These are phyloP conservation scores for Automeris io DNA, from an alignment of 2,888 invertebrate species.

Conservation along the genomic window DNA sequence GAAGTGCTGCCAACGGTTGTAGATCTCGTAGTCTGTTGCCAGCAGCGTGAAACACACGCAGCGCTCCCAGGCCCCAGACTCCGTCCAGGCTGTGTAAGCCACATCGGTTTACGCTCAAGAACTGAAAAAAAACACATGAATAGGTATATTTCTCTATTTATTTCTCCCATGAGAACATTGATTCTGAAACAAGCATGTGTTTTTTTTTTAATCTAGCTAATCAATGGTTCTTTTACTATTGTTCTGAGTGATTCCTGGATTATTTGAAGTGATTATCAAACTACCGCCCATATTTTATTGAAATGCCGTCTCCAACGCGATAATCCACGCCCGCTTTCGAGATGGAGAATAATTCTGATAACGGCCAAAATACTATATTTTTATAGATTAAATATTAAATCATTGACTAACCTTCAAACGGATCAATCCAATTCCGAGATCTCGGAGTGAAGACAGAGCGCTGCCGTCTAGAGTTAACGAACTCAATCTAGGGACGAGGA, in stretches of 20 bases:
- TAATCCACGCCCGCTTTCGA: background rate
- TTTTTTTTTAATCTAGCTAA: background rate
- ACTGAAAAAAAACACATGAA: slow-evolving; percentile 26
- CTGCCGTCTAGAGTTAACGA: slow-evolving; percentile 82
- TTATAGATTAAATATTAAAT: background rate
- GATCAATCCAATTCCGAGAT: slow-evolving; percentile 80
- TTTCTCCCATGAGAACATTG: background rate
- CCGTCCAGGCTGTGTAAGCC: slow-evolving; percentile 81
- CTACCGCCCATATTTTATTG: no score
- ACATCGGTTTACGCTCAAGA: slow-evolving; percentile 78
- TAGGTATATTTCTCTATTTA: background rate
- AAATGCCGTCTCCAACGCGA: background rate
- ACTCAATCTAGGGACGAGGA: slow-evolving; percentile 78
- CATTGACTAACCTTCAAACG: slow-evolving; percentile 63
- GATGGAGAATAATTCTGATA: background rate
- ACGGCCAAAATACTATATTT: background rate
- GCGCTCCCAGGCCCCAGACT: slow-evolving; percentile 78
- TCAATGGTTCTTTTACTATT: no score
- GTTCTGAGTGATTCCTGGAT: no score
- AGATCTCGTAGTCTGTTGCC: slow-evolving; percentile 80
- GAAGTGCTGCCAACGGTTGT: slow-evolving; percentile 78
- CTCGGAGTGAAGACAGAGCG: slow-evolving; percentile 80
- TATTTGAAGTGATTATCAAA: no score
- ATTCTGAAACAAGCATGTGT: background rate
- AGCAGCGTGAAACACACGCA: slow-evolving; percentile 79